Percentiles rank a stretch among this genome's conserved stretches.
Conservation (phyloP, 2,888 invertebrate species). For the Gonocerus acuteangulatus region DNA sequence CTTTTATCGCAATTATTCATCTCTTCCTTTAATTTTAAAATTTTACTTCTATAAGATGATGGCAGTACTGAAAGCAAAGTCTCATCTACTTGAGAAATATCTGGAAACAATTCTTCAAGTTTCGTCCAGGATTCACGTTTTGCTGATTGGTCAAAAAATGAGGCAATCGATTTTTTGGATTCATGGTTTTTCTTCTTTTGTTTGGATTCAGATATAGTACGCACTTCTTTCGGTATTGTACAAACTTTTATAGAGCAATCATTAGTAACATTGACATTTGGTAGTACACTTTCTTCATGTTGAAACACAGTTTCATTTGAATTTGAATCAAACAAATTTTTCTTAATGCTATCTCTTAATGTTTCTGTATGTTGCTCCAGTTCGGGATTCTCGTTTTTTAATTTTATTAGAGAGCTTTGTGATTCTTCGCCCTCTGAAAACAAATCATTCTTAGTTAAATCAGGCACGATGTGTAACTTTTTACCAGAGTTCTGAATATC, state of each 20-base stretch:
- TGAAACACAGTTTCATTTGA: not conserved
- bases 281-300: not conserved
- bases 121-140: slow-evolving; percentile 34
- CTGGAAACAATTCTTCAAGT: slow-evolving; percentile 46
- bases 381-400: not conserved
- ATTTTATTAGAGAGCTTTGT: not conserved
- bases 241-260: too few relatives aligned
- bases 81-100: slow-evolving; percentile 44
- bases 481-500: not conserved
- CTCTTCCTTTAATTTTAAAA: slow-evolving; percentile 36
- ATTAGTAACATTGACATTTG: not conserved
- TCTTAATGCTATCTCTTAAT: slow-evolving; percentile 5
- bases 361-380: not conserved
- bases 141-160: slow-evolving; percentile 5
- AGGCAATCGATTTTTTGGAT: slow-evolving; percentile 28
- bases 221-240: not conserved
- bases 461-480: slow-evolving; percentile 14
- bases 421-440: slow-evolving; percentile 17
- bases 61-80: slow-evolving; percentile 44
- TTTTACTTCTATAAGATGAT: slow-evolving; percentile 42
- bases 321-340: not conserved
- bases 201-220: not conserved
- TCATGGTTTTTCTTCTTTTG: slow-evolving; percentile 18
- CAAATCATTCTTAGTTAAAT: slow-evolving; percentile 17
- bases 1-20: not conserved